These are phyloP conservation scores for Eustalomyia histrio DNA, from an alignment of 2,888 invertebrate genomes.

Conservation along the genomic window DNA sequence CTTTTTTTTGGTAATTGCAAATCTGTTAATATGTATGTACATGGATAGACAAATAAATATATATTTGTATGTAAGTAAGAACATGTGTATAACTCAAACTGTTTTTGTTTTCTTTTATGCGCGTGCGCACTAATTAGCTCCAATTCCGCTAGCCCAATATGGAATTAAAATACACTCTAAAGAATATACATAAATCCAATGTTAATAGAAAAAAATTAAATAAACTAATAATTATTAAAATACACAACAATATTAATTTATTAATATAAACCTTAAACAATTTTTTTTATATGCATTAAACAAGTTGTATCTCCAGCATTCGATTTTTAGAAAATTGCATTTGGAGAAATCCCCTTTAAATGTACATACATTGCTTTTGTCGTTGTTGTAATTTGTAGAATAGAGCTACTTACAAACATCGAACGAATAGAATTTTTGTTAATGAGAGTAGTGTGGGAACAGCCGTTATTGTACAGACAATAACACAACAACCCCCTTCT, in stretches of 20 bases:
- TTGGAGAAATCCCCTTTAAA: too few species aligned
- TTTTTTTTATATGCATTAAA: too few species aligned
- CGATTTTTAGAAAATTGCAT: too few species aligned
- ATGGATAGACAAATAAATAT: conserved; percentile 5
- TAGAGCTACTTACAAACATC: conserved; percentile 20
- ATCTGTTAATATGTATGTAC: conserved; percentile 21
- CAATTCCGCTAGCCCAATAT: conserved; percentile 52
- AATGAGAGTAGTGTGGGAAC: conserved; percentile 48
- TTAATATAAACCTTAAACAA: not conserved
- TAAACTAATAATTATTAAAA: conserved; percentile 21
- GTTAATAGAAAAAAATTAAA: conserved; percentile 1
- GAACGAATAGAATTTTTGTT: conserved; percentile 31
- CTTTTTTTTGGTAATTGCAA: conserved; percentile 23
- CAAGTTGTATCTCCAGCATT: too few species aligned
- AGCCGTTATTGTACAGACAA: conserved; percentile 24
- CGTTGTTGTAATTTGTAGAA: too few species aligned
- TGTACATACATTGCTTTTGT: too few species aligned
- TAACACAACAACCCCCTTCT: conserved; percentile 22
- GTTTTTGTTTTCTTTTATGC: conserved; percentile 54
- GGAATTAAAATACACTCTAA: conserved; percentile 38
- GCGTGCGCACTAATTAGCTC: conserved; percentile 68
- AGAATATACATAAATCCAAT: not conserved
- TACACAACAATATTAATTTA: not conserved
- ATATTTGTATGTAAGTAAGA: not conserved
- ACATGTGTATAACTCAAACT: conserved; percentile 39